phyloP scores from a whole-genome alignment of 1,140 invertebrate genomes.

The Aporrectodea caliginosa region DNA sequence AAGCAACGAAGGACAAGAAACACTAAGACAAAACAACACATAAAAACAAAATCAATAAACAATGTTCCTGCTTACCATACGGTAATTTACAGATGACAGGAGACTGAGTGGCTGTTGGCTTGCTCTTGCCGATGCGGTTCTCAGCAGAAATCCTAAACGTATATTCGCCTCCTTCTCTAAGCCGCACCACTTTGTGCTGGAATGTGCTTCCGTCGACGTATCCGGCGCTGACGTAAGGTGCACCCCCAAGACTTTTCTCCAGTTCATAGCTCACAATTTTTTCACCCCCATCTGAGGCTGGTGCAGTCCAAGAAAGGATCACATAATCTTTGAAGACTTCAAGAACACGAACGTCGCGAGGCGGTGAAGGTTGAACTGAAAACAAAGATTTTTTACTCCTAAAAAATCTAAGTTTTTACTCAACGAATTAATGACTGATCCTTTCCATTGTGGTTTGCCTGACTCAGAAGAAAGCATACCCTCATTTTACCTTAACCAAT shows the following conservation, averaged over 20 bases:
- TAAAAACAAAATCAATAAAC: no score
- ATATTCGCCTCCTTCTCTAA: conserved; percentile 85
- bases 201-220: conserved; percentile 8
- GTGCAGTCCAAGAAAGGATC: conserved; percentile 21
- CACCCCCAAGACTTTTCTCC: conserved; percentile 27
- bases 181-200: conserved; percentile 58
- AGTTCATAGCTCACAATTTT: conserved; percentile 29
- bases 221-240: conserved; percentile 12
- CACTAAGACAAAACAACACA: no score
- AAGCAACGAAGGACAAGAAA: no score
- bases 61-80: conserved; percentile 47
- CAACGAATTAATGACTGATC: no score
- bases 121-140: conserved; percentile 86
- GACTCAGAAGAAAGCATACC: no score
- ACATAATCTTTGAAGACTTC: conserved; percentile 31
- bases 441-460: no score
- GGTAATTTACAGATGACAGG: conserved; percentile 45
- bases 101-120: conserved; percentile 73
- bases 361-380: conserved; percentile 22
- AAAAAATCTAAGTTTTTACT: no score
- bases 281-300: conserved; percentile 22
- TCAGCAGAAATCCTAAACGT: conserved; percentile 86
- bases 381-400: no score
- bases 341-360: conserved; percentile 19
- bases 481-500: no score